phyloP scores from a whole-genome alignment of 2,113 vertebrate species.

The Corythaixoides concolor region DNA sequence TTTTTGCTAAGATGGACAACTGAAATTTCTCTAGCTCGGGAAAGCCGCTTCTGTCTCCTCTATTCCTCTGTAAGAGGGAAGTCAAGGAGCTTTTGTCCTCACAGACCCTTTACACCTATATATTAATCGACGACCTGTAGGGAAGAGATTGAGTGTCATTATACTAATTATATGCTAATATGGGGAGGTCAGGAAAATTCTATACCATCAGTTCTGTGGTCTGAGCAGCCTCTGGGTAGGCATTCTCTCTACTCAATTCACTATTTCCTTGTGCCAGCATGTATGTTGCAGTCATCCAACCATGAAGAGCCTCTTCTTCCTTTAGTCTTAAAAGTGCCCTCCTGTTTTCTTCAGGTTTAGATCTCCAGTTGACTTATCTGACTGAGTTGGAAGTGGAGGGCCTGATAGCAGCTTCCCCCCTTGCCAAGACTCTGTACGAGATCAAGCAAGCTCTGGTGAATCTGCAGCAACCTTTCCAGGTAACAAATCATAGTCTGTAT shows the following conservation, averaged over 20 bases:
- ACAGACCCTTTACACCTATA: background rate
- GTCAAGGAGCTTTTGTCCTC: background rate
- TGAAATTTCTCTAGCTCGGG: background rate
- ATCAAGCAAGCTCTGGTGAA: conserved; percentile 77
- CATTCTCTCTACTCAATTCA: background rate
- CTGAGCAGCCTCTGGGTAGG: background rate
- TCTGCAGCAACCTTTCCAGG: background rate
- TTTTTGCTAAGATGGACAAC: background rate
- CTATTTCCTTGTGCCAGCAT: background rate
- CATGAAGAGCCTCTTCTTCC: background rate
- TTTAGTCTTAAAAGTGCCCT: background rate
- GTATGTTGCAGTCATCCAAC: background rate
- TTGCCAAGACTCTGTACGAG: conserved; percentile 79
- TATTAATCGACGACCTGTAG: background rate
- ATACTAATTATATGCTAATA: background rate
- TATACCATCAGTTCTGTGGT: background rate
- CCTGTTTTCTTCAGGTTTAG: background rate
- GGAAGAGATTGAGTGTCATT: background rate
- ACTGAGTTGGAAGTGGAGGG: conserved; percentile 78
- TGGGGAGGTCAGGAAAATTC: background rate
- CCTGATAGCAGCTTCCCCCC: conserved; percentile 75
- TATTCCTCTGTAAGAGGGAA: no score
- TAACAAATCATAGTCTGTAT: background rate
- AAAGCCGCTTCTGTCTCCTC: background rate
- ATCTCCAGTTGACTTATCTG: background rate